Evolutionary conservation across 1,140 invertebrate genomes (phyloP).

Genomic region (Macrostomum lignano): DNA sequence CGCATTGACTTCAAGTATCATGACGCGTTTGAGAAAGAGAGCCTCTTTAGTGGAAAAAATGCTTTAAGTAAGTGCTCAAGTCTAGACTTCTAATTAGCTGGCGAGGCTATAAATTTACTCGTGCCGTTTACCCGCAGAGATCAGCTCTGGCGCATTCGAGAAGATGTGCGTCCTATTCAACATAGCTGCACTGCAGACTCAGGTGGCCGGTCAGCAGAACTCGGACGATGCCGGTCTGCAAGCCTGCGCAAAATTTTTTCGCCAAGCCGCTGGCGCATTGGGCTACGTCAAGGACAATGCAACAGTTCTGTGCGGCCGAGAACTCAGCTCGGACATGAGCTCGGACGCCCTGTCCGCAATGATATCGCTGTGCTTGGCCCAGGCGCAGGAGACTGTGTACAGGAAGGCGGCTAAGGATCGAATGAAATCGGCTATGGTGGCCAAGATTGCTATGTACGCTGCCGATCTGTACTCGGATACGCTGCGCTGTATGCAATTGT

Average conservation of each 20-base stretch:
- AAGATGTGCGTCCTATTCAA: conserved; percentile 84
- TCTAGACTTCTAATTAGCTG: no score
- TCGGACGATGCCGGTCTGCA: conserved; percentile 77
- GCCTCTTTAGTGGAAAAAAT: conserved; percentile 66
- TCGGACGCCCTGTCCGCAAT: conserved; percentile 62
- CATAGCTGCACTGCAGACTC: conserved; percentile 67
- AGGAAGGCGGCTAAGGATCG: conserved; percentile 64
- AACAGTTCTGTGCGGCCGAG: conserved; percentile 55
- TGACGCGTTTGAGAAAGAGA: conserved; percentile 86
- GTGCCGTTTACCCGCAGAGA: conserved; percentile 24
- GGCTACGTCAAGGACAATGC: conserved; percentile 54
- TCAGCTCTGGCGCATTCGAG: conserved; percentile 54
- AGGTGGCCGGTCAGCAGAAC: conserved; percentile 52
- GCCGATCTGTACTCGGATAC: conserved; percentile 75
- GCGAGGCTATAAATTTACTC: no score
- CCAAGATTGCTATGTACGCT: conserved; percentile 61
- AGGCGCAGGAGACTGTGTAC: conserved; percentile 85
- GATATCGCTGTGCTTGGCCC: conserved; percentile 63
- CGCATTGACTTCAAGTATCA: conserved; percentile 81
- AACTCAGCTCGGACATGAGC: conserved; percentile 71
- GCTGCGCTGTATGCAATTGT: conserved; percentile 54
- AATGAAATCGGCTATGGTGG: conserved; percentile 37
- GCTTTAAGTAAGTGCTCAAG: no score
- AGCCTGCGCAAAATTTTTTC: conserved; percentile 60
- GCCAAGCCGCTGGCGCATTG: conserved; percentile 71